Evolutionary conservation across 2,888 invertebrate species (phyloP).

Genomic region (Thymelicus lineola): DNA sequence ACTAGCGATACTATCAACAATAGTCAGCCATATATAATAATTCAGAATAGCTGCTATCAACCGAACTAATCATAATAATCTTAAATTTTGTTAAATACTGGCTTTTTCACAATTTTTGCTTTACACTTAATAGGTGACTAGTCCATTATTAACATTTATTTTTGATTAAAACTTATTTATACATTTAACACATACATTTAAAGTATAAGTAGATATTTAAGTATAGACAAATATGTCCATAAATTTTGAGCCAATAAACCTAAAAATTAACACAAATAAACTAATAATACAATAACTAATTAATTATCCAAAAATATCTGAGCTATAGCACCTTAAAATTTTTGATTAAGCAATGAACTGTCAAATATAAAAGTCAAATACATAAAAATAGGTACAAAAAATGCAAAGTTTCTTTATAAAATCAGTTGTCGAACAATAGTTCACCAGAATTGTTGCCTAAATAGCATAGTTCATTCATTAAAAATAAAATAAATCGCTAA

Average conservation of each 20-base stretch:
- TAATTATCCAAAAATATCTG: background rate
- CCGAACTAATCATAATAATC: too few species aligned
- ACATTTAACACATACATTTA: background rate
- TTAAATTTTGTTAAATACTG: too few species aligned
- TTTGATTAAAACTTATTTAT: too few species aligned
- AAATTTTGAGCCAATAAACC: background rate
- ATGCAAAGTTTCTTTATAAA: background rate
- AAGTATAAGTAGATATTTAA: background rate
- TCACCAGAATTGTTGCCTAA: background rate
- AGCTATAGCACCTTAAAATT: background rate
- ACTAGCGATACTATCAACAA: too few species aligned
- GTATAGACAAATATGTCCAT: background rate
- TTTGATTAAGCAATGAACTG: background rate
- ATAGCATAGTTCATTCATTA: background rate
- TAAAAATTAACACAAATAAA: background rate
- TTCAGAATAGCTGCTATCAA: too few species aligned
- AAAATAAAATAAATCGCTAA: too few species aligned
- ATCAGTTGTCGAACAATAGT: background rate
- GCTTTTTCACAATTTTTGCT: too few species aligned
- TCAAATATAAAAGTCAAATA: background rate
- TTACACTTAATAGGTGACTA: too few species aligned
- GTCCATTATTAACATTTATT: too few species aligned
- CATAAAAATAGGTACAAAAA: too few species aligned
- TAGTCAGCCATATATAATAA: too few species aligned
- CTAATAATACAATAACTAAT: background rate